These are phyloP conservation scores for Zalophus californianus DNA, from an alignment of 2,797 vertebrate genomes.

Conservation along the genomic window DNA sequence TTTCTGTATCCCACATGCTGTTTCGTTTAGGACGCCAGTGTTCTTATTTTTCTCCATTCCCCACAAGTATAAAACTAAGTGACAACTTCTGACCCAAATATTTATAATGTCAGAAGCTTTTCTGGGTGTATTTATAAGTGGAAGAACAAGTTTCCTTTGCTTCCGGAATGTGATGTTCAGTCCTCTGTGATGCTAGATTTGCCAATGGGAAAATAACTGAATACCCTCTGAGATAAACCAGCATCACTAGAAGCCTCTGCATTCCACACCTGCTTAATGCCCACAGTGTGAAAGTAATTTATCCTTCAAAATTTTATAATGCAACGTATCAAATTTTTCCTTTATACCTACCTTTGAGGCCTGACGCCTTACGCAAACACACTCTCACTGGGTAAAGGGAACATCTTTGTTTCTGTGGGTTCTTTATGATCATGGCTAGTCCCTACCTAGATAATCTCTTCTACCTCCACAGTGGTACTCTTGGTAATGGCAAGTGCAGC, in stretches of 20 bases:
- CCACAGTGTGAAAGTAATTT: not conserved
- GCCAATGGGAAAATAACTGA: conserved; percentile 22
- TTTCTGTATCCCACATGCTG: not conserved
- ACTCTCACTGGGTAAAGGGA: conserved; percentile 38
- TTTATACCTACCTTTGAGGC: not conserved
- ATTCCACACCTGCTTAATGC: not conserved
- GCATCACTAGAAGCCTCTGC: not conserved
- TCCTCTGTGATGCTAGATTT: conserved; percentile 28
- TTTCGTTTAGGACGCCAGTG: not conserved
- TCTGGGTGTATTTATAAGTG: not conserved
- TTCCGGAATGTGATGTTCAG: not conserved
- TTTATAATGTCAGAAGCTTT: not conserved
- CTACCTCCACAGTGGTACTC: conserved; percentile 82
- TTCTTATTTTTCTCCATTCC: not conserved
- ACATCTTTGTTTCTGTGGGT: conserved; percentile 69
- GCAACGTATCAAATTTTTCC: not conserved
- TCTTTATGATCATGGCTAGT: conserved; percentile 82
- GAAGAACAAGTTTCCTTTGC: not conserved
- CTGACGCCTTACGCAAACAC: not conserved
- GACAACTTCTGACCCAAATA: not conserved
- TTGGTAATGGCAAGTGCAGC: conserved; percentile 87
- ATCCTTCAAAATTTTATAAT: conserved; percentile 64
- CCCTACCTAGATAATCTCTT: conserved; percentile 83
- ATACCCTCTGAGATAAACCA: not conserved
- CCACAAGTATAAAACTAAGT: not conserved